Percentiles rank a stretch among this genome's conserved stretches.
Conservation (phyloP, 2,113 vertebrate species). For the Perognathus longimembris region DNA sequence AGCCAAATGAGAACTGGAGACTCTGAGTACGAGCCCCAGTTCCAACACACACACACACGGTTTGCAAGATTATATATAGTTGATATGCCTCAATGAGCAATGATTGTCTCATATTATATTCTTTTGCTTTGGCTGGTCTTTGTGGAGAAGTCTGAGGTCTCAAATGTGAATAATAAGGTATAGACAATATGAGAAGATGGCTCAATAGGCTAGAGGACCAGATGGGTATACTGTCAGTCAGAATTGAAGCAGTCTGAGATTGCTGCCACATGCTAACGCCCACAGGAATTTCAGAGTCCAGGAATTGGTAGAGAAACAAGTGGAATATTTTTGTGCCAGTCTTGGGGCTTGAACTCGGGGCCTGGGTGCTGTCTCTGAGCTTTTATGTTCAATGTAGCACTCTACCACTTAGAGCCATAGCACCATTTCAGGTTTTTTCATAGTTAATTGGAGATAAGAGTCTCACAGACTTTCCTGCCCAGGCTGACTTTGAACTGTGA, state of each 20-base stretch:
- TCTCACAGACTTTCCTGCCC: too few relatives aligned
- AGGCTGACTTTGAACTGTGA: too few relatives aligned
- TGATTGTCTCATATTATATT: conserved; percentile 30
- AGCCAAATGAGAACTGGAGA: too few relatives aligned
- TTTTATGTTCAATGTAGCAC: too few relatives aligned
- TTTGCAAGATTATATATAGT: conserved; percentile 23
- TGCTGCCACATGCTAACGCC: background rate
- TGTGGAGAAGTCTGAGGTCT: conserved; percentile 10
- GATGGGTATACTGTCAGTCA: background rate
- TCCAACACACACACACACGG: too few relatives aligned
- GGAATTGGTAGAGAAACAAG: background rate
- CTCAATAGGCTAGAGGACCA: background rate
- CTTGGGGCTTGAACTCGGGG: too few relatives aligned
- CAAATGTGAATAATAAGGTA: conserved; percentile 6
- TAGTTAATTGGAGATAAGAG: too few relatives aligned
- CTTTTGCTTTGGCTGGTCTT: conserved; percentile 16
- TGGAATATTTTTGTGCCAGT: too few relatives aligned
- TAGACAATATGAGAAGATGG: conserved; percentile 1
- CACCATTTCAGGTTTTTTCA: too few relatives aligned
- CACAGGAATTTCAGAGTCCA: conserved; percentile 13
- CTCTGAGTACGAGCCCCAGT: too few relatives aligned
- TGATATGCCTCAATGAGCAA: background rate
- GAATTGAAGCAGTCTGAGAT: background rate
- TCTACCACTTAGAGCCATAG: too few relatives aligned
- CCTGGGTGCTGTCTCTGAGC: too few relatives aligned